Percentiles rank a stretch among this genome's conserved stretches.
Conservation (phyloP, 2,888 invertebrate genomes). For the Melinaea marsaeus region DNA sequence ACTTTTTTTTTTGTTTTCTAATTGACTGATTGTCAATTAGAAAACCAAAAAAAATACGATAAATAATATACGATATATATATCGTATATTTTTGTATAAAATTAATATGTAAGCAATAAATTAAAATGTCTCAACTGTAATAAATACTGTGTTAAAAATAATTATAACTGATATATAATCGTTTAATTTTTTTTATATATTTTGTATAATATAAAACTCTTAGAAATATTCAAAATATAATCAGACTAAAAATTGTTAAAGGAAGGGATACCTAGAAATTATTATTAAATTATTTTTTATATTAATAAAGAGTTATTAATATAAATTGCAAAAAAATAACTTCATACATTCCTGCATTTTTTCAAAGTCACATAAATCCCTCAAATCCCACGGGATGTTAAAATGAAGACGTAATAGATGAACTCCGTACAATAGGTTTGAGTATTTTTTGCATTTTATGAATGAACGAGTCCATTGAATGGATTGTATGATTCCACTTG, state of each 20-base stretch:
- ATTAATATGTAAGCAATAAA: too few relatives aligned
- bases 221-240: background rate
- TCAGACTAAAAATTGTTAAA: background rate
- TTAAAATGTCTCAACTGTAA: too few relatives aligned
- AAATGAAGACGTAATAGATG: conserved; percentile 68
- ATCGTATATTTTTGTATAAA: too few relatives aligned
- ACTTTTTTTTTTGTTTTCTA: too few relatives aligned
- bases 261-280: background rate
- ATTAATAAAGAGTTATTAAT: too few relatives aligned
- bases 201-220: background rate
- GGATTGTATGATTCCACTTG: conserved; percentile 37
- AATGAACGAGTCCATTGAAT: conserved; percentile 55
- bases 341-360: too few relatives aligned
- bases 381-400: conserved; percentile 64
- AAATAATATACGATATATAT: too few relatives aligned
- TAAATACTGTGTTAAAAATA: too few relatives aligned
- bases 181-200: background rate
- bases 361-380: conserved; percentile 48
- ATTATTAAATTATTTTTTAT: too few relatives aligned
- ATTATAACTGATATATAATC: background rate
- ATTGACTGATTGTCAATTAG: too few relatives aligned
- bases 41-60: too few relatives aligned
- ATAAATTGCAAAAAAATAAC: too few relatives aligned
- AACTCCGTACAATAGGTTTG: conserved; percentile 47
- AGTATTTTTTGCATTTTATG: conserved; percentile 51